Percentiles rank a stretch among this genome's conserved stretches.
These are phyloP conservation scores for Heliconius eleuchia DNA, from an alignment of 1,140 invertebrate species.

Conservation along the genomic window DNA sequence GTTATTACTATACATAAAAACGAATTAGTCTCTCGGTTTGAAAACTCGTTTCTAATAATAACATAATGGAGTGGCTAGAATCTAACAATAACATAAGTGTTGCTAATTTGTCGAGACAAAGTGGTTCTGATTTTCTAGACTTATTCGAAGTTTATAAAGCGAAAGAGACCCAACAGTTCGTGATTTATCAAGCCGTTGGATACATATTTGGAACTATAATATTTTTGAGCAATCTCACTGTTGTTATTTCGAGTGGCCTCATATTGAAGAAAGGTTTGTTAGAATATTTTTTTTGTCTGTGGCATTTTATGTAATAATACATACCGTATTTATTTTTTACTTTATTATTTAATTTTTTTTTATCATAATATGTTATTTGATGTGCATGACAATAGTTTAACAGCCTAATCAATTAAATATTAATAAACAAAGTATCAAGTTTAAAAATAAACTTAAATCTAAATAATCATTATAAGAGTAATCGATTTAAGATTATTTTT, in stretches of 20 bases:
- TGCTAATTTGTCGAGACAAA: constrained; percentile 31
- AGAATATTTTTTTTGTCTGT: constrained; percentile 4
- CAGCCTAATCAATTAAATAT: neutral
- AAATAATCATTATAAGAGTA: too few relatives aligned
- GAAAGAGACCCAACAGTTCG: constrained; percentile 58
- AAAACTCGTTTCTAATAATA: constrained; percentile 15
- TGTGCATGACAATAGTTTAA: neutral
- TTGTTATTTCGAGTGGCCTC: constrained; percentile 82
- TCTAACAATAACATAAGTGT: constrained; percentile 28
- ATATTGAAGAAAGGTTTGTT: constrained; percentile 81
- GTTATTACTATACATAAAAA: constrained; percentile 29
- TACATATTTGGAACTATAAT: constrained; percentile 77
- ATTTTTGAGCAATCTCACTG: constrained; percentile 80
- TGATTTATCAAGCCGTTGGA: constrained; percentile 54
- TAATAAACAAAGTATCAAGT: neutral
- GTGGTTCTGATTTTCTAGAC: constrained; percentile 51
- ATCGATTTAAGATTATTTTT: too few relatives aligned
- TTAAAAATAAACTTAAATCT: neutral
- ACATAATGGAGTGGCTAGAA: constrained; percentile 23
- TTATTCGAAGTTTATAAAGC: constrained; percentile 55
- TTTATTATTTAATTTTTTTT: neutral
- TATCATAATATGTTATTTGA: neutral
- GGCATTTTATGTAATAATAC: too few relatives aligned
- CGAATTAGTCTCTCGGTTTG: neutral
- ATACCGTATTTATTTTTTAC: neutral